These are phyloP conservation scores for Xestia sexstrigata DNA, from an alignment of 2,888 invertebrate species.

Conservation along the genomic window DNA sequence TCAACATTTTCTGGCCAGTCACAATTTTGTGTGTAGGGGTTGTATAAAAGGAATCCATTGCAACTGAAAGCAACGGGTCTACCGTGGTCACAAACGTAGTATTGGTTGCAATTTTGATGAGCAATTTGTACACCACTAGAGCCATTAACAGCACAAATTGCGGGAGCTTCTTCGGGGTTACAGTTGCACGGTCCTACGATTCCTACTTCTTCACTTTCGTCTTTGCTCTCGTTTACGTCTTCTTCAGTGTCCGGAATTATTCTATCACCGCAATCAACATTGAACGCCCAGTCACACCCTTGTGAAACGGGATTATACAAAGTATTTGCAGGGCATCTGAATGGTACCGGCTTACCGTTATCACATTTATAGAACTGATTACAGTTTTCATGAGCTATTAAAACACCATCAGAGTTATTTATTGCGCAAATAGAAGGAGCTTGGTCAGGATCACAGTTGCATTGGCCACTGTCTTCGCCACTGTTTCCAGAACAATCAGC, in stretches of 20 bases:
- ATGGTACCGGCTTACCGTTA: constrained; percentile 63
- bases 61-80: constrained; percentile 68
- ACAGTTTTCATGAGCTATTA: constrained; percentile 71
- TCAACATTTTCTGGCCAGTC: constrained; percentile 75
- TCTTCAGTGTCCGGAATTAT: constrained; percentile 52
- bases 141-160: constrained; percentile 68
- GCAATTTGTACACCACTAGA: constrained; percentile 72
- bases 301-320: constrained; percentile 64
- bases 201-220: constrained; percentile 37
- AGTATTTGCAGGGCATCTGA: constrained; percentile 58
- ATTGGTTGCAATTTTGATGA: constrained; percentile 75
- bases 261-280: constrained; percentile 71
- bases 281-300: constrained; percentile 66
- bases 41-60: constrained; percentile 65
- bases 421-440: constrained; percentile 70
- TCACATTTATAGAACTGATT: constrained; percentile 69
- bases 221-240: constrained; percentile 34
- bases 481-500: constrained; percentile 38
- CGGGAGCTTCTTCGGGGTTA: constrained; percentile 71
- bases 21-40: constrained; percentile 68
- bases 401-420: constrained; percentile 60
- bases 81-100: constrained; percentile 72
- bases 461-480: constrained; percentile 41
- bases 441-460: constrained; percentile 66
- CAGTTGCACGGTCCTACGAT: constrained; percentile 65